These are phyloP conservation scores for Acropora yongei DNA, from an alignment of 64 coral and sea anemone genomes.

Conservation along the genomic window DNA sequence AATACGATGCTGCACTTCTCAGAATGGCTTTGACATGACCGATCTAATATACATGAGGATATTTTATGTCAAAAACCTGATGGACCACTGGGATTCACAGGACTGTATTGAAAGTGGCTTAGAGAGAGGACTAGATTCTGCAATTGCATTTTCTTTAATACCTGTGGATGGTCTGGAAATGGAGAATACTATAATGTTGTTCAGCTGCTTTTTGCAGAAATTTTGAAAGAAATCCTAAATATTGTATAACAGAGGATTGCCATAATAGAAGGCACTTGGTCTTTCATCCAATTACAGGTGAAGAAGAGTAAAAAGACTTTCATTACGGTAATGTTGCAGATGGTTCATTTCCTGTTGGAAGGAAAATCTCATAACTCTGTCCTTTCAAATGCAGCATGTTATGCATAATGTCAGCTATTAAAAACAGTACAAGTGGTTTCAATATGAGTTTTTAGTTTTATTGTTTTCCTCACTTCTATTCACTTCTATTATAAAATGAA, in stretches of 20 bases:
- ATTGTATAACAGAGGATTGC: not conserved
- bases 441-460: too few species aligned
- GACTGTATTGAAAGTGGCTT: slow-evolving; percentile 23
- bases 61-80: slow-evolving; percentile 62
- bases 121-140: not conserved
- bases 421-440: too few species aligned
- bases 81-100: slow-evolving; percentile 1
- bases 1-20: slow-evolving; percentile 3
- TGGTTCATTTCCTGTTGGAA: too few species aligned
- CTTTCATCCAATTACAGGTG: too few species aligned
- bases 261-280: too few species aligned
- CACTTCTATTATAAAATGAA: too few species aligned
- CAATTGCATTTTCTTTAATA: slow-evolving; percentile 40
- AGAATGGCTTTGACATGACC: not conserved
- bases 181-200: slow-evolving; percentile 1
- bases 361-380: too few species aligned
- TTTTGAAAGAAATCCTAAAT: not conserved
- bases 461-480: too few species aligned
- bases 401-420: too few species aligned
- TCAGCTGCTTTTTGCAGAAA: slow-evolving; percentile 17
- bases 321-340: too few species aligned
- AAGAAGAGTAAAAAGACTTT: too few species aligned
- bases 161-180: slow-evolving; percentile 62
- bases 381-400: too few species aligned
- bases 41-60: slow-evolving; percentile 53